Evolutionary conservation across 2,113 vertebrate genomes (phyloP), one percentile per base, ranked within the genome.

Genomic region (Ochotona curzoniae): DNA sequence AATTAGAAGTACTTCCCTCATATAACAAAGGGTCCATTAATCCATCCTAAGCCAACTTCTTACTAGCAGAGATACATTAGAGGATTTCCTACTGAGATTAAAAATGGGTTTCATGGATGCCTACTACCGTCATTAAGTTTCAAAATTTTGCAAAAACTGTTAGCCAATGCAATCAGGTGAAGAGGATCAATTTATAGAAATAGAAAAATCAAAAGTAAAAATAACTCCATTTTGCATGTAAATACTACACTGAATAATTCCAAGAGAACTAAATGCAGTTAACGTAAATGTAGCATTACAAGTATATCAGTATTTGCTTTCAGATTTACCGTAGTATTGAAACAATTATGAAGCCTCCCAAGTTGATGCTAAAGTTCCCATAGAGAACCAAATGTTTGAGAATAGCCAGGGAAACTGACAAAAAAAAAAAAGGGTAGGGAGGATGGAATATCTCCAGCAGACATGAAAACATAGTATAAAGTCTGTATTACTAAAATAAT

Each of bases 291-390:
- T 5, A 32, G n/a, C n/a, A 83, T 63, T 74, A 63, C 9, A 61
- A 83, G 74, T 30, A 92, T 80, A 38, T 70, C 32, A 38, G 18
- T 70, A 79, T n/a, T 83, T 90, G 28, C 44, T 74, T 92, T 35
- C 60, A 70, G 80, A 49, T 32, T 28, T 83, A 75, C 12, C 14
- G 44, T 9, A 70, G 11, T 76, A 70, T 38, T 20, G 30, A 63
- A 79, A 44, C 25, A 88, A 81, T 57, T 93, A 35, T 73, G 47
- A 20, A 82, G 7, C 49, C 85, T 88, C 84, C 71, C 6, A 80
- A 83, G 30, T 32, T 64, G 51, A 81, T 64, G 32, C 23, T 66
- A 7, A 80, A 32, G 18, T 71, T 70, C 35, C 84, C 80, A 74
- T 20, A 44, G 28, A 91, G 84, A 71, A 28, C 2, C 5, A 73